Evolutionary conservation across 2,888 invertebrate genomes (phyloP).

Genomic region (Apocheima hispidaria): DNA sequence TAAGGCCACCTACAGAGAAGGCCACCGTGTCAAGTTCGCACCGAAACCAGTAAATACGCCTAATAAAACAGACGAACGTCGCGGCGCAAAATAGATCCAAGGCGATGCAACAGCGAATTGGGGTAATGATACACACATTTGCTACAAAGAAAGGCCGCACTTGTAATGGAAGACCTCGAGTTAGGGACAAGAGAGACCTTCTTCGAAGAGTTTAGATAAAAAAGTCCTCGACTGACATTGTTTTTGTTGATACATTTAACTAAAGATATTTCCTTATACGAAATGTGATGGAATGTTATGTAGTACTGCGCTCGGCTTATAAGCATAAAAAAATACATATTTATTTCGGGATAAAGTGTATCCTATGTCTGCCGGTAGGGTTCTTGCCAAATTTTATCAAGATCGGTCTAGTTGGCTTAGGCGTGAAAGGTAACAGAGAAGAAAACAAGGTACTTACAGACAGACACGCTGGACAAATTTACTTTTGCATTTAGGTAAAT

Average conservation of each 20-base stretch:
- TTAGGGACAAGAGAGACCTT: constrained; percentile 13
- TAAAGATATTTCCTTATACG: background rate
- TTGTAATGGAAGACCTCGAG: background rate
- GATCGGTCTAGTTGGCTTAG: too few relatives aligned
- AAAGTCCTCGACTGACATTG: constrained; percentile 5
- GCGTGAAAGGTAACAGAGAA: too few relatives aligned
- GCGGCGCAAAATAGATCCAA: constrained; percentile 41
- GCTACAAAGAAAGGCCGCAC: constrained; percentile 11
- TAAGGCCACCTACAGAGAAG: constrained; percentile 46
- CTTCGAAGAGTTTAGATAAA: background rate
- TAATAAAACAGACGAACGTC: constrained; percentile 48
- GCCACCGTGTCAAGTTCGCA: constrained; percentile 61
- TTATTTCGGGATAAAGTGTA: too few relatives aligned
- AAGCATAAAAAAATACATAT: too few relatives aligned
- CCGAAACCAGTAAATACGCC: constrained; percentile 51
- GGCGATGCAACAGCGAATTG: constrained; percentile 16
- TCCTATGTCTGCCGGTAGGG: too few relatives aligned
- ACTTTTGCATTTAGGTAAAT: too few relatives aligned
- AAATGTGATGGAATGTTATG: background rate
- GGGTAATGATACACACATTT: background rate
- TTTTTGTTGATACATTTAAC: background rate
- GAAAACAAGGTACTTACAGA: too few relatives aligned
- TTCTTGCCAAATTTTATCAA: too few relatives aligned
- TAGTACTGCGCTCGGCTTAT: too few relatives aligned
- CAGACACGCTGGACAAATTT: too few relatives aligned